Evolutionary conservation across 1,140 invertebrate species (phyloP), one percentile per base, ranked within the genome.

Genomic region (Pseudomyrmex pallidus): DNA sequence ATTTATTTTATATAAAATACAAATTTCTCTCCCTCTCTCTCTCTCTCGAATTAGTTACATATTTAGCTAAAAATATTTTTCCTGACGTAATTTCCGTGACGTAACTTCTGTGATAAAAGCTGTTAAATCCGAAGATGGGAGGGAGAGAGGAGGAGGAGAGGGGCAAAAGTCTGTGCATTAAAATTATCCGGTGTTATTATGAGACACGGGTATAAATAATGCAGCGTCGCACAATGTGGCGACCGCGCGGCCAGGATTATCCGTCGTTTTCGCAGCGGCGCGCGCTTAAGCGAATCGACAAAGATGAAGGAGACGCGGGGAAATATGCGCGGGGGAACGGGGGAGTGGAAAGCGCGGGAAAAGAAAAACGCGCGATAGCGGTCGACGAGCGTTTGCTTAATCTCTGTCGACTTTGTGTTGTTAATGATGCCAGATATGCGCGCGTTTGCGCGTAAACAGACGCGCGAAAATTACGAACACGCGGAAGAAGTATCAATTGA

Each of bases 131-230:
- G 48, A 35, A 35, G 7, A 7, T 35, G 5, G 7, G 35, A 35
- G 35, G 5, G 35, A 35, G 0, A 35, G 35, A 35, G 35, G 5
- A 35, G 35, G 7, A 35, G 35, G 35, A 35, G 35, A 35, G 7
- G 13, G 10, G 44, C 61, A 64, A 76, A 54, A 56, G 54, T 17
- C 22, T 72, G 78, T 80, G 89, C 87, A 90, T 91, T 90, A 91
- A 91, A 90, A 90, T 91, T 85, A 91, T 91, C 89, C 86, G 68
- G 87, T 84, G 86, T 90, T 91, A 90, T 91, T 88, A 68, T 85
- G 84, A 57, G 78, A 63, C 35, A 17, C 70, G 25, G 74, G 22
- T 57, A 35, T 78, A 78, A 89, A 89, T 89, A 89, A 89, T 85
- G 73, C 76, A 61, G 68, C 68, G 78, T 57, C 57, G 82, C 70